phyloP scores from a whole-genome alignment of 2,113 vertebrate species.

The Tapirus terrestris region DNA sequence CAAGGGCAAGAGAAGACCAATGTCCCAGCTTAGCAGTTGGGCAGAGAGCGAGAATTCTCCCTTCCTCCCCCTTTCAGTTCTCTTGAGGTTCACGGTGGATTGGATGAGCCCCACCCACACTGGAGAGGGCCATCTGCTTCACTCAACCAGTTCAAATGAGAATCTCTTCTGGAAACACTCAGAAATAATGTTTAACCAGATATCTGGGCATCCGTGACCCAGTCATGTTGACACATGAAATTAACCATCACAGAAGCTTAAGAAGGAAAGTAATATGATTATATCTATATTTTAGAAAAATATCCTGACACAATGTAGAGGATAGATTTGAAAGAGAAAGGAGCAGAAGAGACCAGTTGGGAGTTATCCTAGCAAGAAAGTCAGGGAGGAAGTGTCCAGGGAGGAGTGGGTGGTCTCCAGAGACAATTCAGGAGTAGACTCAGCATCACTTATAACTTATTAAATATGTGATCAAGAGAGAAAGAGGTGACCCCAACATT shows the following conservation, averaged over 20 bases:
- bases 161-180: neutral
- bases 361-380: neutral
- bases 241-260: neutral
- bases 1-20: neutral
- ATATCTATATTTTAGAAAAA: constrained; percentile 15
- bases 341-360: neutral
- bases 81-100: neutral
- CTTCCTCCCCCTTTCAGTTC: neutral
- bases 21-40: neutral
- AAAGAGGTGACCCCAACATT: neutral
- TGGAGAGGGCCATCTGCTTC: neutral
- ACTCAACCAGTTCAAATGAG: neutral
- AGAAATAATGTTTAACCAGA: neutral
- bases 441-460: neutral
- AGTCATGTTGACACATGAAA: neutral
- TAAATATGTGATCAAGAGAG: neutral
- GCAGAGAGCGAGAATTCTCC: neutral
- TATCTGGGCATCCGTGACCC: neutral
- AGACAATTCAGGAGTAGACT: neutral
- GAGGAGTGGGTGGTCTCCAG: neutral
- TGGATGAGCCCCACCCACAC: neutral
- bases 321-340: neutral
- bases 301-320: neutral
- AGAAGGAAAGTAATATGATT: neutral
- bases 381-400: neutral